Conservation (phyloP, 2,888 invertebrate species). For the Drosophila dives region DNA sequence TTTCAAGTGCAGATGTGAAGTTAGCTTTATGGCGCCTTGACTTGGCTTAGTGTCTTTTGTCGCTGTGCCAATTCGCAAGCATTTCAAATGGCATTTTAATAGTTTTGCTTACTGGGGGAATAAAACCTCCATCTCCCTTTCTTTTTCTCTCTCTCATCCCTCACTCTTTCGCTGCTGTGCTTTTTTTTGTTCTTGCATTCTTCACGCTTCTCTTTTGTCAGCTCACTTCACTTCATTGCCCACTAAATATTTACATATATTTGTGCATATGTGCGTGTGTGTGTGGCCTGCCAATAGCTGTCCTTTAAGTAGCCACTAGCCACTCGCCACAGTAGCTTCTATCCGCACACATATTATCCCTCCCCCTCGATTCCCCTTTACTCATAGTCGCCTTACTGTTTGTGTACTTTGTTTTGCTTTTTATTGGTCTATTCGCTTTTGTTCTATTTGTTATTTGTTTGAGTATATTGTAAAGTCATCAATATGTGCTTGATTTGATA, state of each 20-base stretch:
- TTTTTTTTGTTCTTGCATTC: neutral
- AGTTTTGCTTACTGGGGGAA: slow-evolving; percentile 50
- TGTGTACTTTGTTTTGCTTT: slow-evolving; percentile 5
- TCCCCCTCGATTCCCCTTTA: neutral
- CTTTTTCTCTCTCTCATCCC: neutral
- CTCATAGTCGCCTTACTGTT: neutral
- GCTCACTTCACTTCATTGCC: slow-evolving; percentile 29
- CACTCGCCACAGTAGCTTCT: neutral
- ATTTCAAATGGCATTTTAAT: slow-evolving; percentile 72
- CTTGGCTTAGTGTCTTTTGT: slow-evolving; percentile 17
- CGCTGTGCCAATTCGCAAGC: slow-evolving; percentile 59
- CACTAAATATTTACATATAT: slow-evolving; percentile 34
- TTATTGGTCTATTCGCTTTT: neutral
- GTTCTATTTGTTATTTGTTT: slow-evolving; percentile 4
- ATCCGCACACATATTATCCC: neutral
- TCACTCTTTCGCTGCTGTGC: neutral
- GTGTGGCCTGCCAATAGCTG: slow-evolving; percentile 21
- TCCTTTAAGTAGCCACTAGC: slow-evolving; percentile 24
- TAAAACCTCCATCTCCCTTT: neutral
- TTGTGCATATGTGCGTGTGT: neutral
- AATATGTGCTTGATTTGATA: slow-evolving; percentile 55
- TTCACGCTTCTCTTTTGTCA: neutral
- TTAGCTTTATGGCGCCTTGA: slow-evolving; percentile 6
- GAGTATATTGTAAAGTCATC: slow-evolving; percentile 47
- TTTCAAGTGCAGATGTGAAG: slow-evolving; percentile 16